Percentiles rank a stretch among this genome's conserved stretches.
phyloP scores from a whole-genome alignment of 2,888 invertebrate species.

The Cacoxenus indagator region DNA sequence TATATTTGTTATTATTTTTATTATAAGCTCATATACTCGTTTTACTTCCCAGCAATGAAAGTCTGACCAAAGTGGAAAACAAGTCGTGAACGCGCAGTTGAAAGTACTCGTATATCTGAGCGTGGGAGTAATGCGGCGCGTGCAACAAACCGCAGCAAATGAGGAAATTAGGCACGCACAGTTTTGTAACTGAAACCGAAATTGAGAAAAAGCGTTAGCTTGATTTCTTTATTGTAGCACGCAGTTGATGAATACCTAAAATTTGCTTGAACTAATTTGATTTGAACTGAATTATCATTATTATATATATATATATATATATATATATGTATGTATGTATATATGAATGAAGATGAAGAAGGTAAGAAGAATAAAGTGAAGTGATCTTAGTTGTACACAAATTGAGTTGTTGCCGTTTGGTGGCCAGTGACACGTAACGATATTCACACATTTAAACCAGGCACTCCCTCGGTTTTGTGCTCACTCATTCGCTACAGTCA shows the following conservation, averaged over 20 bases:
- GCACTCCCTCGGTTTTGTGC: background rate
- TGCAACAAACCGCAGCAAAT: background rate
- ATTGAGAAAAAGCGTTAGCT: constrained; percentile 51
- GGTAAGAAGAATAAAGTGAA: too few relatives aligned
- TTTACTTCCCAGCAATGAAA: too few relatives aligned
- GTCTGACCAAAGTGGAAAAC: too few relatives aligned
- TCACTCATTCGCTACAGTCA: background rate
- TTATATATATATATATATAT: background rate
- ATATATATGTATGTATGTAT: background rate
- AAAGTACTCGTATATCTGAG: too few relatives aligned
- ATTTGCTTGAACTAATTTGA: constrained; percentile 55
- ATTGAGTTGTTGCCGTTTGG: background rate
- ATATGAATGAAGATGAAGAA: background rate
- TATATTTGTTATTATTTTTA: too few relatives aligned
- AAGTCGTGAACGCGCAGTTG: too few relatives aligned
- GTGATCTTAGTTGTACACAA: too few relatives aligned
- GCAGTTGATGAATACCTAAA: constrained; percentile 25
- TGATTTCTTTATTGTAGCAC: constrained; percentile 49
- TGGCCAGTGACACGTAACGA: background rate
- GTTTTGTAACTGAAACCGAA: constrained; percentile 47
- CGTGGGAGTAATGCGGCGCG: too few relatives aligned
- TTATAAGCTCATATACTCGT: too few relatives aligned
- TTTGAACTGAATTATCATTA: too few relatives aligned
- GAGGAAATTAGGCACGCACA: background rate
- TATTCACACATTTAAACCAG: constrained; percentile 15